A percentile compares a stretch with the other conserved stretches of the same genome.
Conservation (phyloP, 1,140 invertebrate species). For the Propsilocerus akamusi region DNA sequence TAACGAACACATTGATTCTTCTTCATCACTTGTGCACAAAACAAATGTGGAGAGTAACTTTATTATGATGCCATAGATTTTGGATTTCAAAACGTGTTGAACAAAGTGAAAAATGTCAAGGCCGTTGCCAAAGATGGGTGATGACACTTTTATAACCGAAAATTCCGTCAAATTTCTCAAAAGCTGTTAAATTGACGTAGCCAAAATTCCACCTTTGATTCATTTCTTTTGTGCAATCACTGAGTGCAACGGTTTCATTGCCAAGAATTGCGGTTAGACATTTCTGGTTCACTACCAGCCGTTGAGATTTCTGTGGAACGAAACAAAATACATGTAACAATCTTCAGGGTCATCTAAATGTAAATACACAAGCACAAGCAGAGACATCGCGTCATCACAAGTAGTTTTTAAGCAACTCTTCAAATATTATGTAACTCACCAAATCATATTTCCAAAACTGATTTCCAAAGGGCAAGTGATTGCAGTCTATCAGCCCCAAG, state of each 20-base stretch:
- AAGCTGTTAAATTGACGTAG: constrained; percentile 11
- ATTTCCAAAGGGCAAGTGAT: constrained; percentile 54
- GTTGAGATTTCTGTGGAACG: background rate
- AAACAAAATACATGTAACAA: constrained; percentile 12
- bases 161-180: background rate
- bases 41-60: too few species aligned
- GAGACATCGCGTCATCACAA: too few species aligned
- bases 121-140: too few species aligned
- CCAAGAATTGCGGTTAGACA: background rate
- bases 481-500: constrained; percentile 33
- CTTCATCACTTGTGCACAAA: too few species aligned
- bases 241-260: background rate
- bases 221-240: background rate
- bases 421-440: constrained; percentile 25
- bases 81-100: too few species aligned
- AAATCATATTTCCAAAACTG: constrained; percentile 60
- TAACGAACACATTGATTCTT: too few species aligned
- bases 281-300: background rate
- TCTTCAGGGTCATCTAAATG: constrained; percentile 10
- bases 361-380: too few species aligned
- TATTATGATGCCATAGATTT: too few species aligned
- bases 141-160: background rate
- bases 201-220: constrained; percentile 17
- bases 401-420: too few species aligned
- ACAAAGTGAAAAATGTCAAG: too few species aligned